Conservation (phyloP, 1,140 invertebrate species). For the Caenorhabditis inopinata region DNA sequence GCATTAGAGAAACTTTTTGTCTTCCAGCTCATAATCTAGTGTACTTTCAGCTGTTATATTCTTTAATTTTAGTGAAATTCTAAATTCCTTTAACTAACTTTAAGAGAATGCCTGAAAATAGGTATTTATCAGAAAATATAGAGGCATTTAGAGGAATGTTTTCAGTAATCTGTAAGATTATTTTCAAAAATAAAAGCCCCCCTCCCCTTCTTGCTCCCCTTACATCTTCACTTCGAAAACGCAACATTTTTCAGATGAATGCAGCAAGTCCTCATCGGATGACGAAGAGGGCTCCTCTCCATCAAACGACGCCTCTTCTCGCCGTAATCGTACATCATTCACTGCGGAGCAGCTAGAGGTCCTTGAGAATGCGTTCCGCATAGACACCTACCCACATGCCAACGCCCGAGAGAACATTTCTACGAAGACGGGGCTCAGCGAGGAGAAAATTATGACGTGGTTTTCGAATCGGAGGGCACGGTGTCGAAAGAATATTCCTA, state of each 20-base stretch:
- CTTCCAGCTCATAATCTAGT: no score
- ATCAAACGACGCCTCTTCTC: not conserved
- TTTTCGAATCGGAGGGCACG: slow-evolving; percentile 61
- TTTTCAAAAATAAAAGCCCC: no score
- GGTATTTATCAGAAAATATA: no score
- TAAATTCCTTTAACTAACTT: no score
- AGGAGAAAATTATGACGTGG: slow-evolving; percentile 65
- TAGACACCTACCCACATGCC: slow-evolving; percentile 67
- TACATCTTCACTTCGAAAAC: not conserved
- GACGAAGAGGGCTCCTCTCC: not conserved
- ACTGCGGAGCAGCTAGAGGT: slow-evolving; percentile 98
- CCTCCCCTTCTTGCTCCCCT: no score
- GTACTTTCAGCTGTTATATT: no score
- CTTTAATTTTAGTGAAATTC: no score
- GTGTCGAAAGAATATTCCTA: slow-evolving; percentile 52
- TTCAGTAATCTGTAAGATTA: no score
- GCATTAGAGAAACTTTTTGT: no score
- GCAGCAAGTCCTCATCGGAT: slow-evolving; percentile 1
- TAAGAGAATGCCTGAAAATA: no score
- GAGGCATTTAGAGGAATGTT: no score
- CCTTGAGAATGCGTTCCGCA: slow-evolving; percentile 81
- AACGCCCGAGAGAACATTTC: slow-evolving; percentile 52
- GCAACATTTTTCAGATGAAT: not conserved
- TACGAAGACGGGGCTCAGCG: slow-evolving; percentile 52
- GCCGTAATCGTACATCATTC: slow-evolving; percentile 96